Conservation (phyloP, 2,113 vertebrate species). For the Oophaga pumilio region DNA sequence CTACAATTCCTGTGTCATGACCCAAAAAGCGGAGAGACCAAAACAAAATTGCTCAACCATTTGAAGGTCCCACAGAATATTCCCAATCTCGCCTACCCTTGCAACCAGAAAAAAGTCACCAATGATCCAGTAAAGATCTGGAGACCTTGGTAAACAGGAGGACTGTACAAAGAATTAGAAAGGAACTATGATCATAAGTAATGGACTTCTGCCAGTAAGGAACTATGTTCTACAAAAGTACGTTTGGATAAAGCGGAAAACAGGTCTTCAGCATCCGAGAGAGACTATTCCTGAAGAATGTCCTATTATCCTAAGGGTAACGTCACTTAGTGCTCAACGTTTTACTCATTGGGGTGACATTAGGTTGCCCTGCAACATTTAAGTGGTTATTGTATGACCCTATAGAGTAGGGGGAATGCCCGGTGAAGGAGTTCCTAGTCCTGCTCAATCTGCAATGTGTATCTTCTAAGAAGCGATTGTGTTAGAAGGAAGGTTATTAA, state of each 20-base stretch:
- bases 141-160: slow-evolving; percentile 69
- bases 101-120: slow-evolving; percentile 41
- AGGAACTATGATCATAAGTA: slow-evolving; percentile 61
- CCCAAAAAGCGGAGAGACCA: slow-evolving; percentile 61
- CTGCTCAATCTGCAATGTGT: slow-evolving; percentile 57
- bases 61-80: slow-evolving; percentile 67
- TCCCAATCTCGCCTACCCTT: neutral
- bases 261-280: neutral
- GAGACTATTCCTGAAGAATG: slow-evolving; percentile 11
- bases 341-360: neutral
- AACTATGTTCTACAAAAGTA: slow-evolving; percentile 55
- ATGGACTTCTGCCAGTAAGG: slow-evolving; percentile 61
- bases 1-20: slow-evolving; percentile 72
- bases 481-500: neutral
- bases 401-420: neutral
- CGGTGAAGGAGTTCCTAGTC: neutral
- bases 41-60: slow-evolving; percentile 67
- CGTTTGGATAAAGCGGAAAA: slow-evolving; percentile 35
- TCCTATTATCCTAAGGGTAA: slow-evolving; percentile 13
- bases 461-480: slow-evolving; percentile 59
- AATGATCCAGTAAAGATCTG: slow-evolving; percentile 63
- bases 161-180: slow-evolving; percentile 41
- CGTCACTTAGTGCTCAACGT: neutral
- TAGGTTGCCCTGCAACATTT: slow-evolving; percentile 9
- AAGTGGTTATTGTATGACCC: neutral